These are phyloP conservation scores for Onthophagus sagittarius DNA, from an alignment of 2,888 invertebrate genomes.

Conservation along the genomic window DNA sequence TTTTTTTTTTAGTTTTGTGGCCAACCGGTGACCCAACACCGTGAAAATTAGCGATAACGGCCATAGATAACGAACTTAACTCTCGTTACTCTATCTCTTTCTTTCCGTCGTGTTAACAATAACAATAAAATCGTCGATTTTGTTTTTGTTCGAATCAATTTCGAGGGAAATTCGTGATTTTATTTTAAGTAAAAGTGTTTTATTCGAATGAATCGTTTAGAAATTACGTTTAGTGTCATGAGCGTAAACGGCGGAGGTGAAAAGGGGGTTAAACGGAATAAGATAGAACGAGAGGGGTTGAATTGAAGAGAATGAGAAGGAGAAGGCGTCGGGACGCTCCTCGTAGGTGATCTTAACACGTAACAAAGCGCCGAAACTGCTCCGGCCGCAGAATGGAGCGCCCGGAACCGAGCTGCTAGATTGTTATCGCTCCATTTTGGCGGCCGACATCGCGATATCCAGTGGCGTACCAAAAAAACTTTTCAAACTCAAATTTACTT, in stretches of 20 bases:
- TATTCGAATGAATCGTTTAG: slow-evolving; percentile 33
- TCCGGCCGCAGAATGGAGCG: slow-evolving; percentile 27
- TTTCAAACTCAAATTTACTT: too few species aligned
- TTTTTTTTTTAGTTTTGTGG: too few species aligned
- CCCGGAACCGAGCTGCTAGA: not conserved
- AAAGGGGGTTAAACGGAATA: too few species aligned
- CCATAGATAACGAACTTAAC: not conserved
- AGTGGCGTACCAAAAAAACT: too few species aligned
- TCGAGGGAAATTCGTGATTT: too few species aligned
- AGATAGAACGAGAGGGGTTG: too few species aligned
- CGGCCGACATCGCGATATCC: not conserved
- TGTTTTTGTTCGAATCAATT: too few species aligned
- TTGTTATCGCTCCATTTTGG: not conserved
- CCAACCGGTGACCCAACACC: slow-evolving; percentile 33
- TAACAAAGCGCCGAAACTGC: slow-evolving; percentile 9
- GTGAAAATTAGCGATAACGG: slow-evolving; percentile 10
- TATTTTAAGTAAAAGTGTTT: too few species aligned
- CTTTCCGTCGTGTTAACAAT: not conserved
- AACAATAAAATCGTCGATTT: slow-evolving; percentile 29
- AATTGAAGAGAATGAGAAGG: slow-evolving; percentile 55
- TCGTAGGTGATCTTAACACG: slow-evolving; percentile 6
- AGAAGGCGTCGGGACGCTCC: slow-evolving; percentile 38
- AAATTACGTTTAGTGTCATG: slow-evolving; percentile 56
- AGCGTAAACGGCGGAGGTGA: too few species aligned
- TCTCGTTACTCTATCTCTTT: not conserved